Evolutionary conservation across 1,140 invertebrate genomes (phyloP).

Genomic region (Brevipalpus yothersi): DNA sequence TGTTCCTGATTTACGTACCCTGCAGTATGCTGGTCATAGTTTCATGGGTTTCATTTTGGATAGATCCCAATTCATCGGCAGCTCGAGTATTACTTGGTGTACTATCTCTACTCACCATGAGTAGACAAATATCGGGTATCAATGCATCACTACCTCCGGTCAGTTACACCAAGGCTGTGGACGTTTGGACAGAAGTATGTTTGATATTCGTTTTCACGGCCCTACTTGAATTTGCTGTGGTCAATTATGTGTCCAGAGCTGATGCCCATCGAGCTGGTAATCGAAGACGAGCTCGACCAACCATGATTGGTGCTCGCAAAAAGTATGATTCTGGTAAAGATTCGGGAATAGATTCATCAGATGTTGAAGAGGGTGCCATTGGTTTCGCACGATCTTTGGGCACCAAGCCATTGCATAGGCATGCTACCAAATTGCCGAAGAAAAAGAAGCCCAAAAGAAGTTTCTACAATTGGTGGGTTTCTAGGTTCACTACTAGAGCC

Average conservation of each 20-base stretch:
- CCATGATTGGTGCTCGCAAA: not conserved
- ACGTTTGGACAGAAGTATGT: conserved; percentile 19
- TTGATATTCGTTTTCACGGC: conserved; percentile 19
- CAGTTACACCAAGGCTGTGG: conserved; percentile 20
- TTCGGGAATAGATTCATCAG: conserved; percentile 1
- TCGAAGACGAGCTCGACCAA: not conserved
- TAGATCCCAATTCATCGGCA: conserved; percentile 66
- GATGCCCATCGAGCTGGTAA: not conserved
- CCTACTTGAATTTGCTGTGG: conserved; percentile 19
- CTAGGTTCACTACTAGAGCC: conserved; percentile 66
- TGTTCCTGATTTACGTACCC: conserved; percentile 6
- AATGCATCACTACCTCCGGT: conserved; percentile 54
- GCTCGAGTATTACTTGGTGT: conserved; percentile 67
- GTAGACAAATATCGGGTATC: conserved; percentile 71
- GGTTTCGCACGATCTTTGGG: not conserved
- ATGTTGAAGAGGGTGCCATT: not conserved
- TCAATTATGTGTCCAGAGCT: conserved; percentile 14
- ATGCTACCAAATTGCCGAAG: not conserved
- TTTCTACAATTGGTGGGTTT: conserved; percentile 38
- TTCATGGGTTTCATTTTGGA: conserved; percentile 48
- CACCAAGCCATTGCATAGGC: no score
- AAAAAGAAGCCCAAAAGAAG: not conserved
- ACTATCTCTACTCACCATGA: conserved; percentile 61
- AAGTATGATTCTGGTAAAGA: not conserved
- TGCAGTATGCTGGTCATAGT: conserved; percentile 15